phyloP scores from a whole-genome alignment of 2,113 vertebrate genomes.

The Gadus chalcogrammus region DNA sequence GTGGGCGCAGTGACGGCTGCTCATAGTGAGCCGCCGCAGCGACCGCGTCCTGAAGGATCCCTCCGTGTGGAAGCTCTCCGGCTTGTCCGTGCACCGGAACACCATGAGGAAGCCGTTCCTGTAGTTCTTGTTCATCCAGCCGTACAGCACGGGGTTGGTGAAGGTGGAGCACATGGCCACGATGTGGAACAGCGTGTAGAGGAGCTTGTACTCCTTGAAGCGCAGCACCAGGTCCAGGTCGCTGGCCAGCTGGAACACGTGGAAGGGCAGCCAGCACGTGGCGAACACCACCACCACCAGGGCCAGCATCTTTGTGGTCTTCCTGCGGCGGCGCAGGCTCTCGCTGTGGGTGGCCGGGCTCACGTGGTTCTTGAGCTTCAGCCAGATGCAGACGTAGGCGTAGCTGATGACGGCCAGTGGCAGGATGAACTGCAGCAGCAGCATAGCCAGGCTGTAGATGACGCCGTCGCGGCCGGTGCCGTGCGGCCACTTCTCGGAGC shows the following conservation, averaged over 20 bases:
- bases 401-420: conserved; percentile 87
- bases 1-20: conserved; percentile 70
- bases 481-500: conserved; percentile 88
- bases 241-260: conserved; percentile 85
- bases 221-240: conserved; percentile 84
- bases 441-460: conserved; percentile 90
- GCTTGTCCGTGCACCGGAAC: conserved; percentile 85
- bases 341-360: conserved; percentile 82
- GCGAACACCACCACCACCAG: conserved; percentile 88
- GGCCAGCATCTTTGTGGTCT: conserved; percentile 90
- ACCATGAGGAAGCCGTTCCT: conserved; percentile 88
- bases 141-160: conserved; percentile 86
- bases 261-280: conserved; percentile 87
- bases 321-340: conserved; percentile 78
- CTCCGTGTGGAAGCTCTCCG: conserved; percentile 78
- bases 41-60: conserved; percentile 83
- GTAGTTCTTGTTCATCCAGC: conserved; percentile 97
- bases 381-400: conserved; percentile 88
- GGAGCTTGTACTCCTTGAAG: conserved; percentile 87
- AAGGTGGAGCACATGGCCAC: conserved; percentile 92
- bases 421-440: conserved; percentile 84
- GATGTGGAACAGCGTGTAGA: conserved; percentile 87
- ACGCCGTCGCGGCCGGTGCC: conserved; percentile 81
- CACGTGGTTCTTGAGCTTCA: conserved; percentile 87
- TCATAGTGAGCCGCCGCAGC: conserved; percentile 68